Evolutionary conservation across 2,888 invertebrate genomes (phyloP), one percentile per base, ranked within the genome.

Genomic region (Cartodere bifasciata): DNA sequence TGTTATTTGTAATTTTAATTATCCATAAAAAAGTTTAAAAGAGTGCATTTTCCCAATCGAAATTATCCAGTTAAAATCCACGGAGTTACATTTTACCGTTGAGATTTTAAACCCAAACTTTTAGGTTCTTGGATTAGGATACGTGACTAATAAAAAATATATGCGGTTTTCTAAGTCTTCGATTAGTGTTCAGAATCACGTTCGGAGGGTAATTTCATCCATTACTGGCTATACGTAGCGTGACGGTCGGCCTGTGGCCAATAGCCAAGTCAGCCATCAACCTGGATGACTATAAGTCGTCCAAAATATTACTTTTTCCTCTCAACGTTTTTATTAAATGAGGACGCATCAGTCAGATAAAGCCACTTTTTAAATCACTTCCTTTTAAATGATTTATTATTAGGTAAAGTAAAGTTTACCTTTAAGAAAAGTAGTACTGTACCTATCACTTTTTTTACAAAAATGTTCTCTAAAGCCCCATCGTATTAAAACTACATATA

Each of bases 141-240:
- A 56, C 56, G 56, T 56, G 56, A 52, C 49, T 53, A 53, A 55
- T 55, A 56, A 56, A 55, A 54, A 55, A 56, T 55, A 56, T 55
- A 56, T 55, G 56, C 52, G 49, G 53, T 50, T 47, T 46, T 45
- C 49, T 55, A 55, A 55, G 54, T 54, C 52, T 46, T 51, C 50
- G 53, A 53, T 55, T 52, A 55, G 50, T 49, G 51, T 52, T 55
- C 50, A 49, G 47, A 48, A 52, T 53, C 55, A 56, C 54, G 54
- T 53, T 46, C 46, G 39, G 38, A 37, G 42, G 50, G 50, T 49
- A 51, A 52, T 53, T 52, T 49, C 45, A 46, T 48, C 50, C 52
- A 51, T 54, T 52, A 50, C 49, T 29, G 31, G 36, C 32, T 22
- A 31, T 39, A 23, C 28, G 16, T 7, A 20, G 7, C 20, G 7